These are phyloP conservation scores for Chascanopsetta lugubris DNA, from an alignment of 2,113 vertebrate species.

Conservation along the genomic window DNA sequence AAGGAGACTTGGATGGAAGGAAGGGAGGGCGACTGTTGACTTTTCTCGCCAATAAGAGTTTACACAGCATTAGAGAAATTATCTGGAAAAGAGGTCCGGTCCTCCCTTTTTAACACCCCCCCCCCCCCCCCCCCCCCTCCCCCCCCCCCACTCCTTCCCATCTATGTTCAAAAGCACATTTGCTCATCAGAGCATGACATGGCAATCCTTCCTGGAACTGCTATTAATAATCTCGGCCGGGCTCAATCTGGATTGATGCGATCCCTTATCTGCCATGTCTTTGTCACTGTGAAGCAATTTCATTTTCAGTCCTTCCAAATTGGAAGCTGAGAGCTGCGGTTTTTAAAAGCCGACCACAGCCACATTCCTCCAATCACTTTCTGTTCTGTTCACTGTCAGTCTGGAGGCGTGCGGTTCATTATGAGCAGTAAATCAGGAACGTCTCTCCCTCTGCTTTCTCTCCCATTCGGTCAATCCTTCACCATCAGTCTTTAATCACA, in stretches of 20 bases:
- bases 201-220: conserved; percentile 57
- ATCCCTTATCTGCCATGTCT: conserved; percentile 63
- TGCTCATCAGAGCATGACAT: conserved; percentile 58
- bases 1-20: conserved; percentile 37
- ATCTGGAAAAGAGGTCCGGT: conserved; percentile 30
- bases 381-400: conserved; percentile 42
- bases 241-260: conserved; percentile 61
- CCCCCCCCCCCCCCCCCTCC: background rate
- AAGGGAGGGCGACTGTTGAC: conserved; percentile 43
- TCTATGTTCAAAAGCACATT: conserved; percentile 41
- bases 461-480: conserved; percentile 24
- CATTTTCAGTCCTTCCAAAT: conserved; percentile 54
- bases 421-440: conserved; percentile 50
- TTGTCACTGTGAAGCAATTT: conserved; percentile 63
- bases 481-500: conserved; percentile 12
- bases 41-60: conserved; percentile 53
- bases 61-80: conserved; percentile 46
- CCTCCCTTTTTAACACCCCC: conserved; percentile 5
- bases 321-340: conserved; percentile 42
- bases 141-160: background rate
- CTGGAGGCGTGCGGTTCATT: conserved; percentile 42
- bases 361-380: conserved; percentile 37
- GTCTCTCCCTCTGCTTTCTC: conserved; percentile 20
- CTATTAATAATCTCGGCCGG: conserved; percentile 63
- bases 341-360: conserved; percentile 50